Evolutionary conservation across 53 echinoderm and acorn worm species (phyloP).

Genomic region (Henricia sp.): DNA sequence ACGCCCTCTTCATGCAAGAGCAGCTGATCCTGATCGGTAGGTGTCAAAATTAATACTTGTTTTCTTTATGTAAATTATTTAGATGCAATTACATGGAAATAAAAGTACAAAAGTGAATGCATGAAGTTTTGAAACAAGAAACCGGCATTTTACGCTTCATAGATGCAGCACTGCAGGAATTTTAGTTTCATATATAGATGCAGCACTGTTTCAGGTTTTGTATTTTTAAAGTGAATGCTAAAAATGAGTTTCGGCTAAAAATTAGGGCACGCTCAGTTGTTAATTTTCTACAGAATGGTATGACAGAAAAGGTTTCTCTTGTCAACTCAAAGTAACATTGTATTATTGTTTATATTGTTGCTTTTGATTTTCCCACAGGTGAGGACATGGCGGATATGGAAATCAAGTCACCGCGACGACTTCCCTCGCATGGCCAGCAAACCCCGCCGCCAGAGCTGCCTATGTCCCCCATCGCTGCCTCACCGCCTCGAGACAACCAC

Average conservation of each 20-base stretch:
- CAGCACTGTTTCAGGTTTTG: too few species aligned
- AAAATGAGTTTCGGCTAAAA: too few species aligned
- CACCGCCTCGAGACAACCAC: neutral
- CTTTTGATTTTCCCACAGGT: neutral
- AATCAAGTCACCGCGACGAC: neutral
- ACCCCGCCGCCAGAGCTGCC: too few species aligned
- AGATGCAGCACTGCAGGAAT: too few species aligned
- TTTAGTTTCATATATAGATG: too few species aligned
- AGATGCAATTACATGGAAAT: neutral
- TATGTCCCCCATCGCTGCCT: neutral
- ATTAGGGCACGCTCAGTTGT: too few species aligned
- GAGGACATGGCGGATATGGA: neutral
- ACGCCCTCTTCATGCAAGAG: slow-evolving; percentile 33
- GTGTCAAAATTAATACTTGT: neutral
- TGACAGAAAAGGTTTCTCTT: neutral
- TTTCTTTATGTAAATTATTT: neutral
- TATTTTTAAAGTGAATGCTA: too few species aligned
- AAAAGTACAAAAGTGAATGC: neutral
- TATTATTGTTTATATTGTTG: neutral
- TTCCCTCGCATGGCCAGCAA: neutral
- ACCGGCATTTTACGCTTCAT: too few species aligned
- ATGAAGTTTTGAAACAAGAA: neutral
- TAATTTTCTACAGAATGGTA: too few species aligned
- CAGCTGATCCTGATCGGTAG: neutral
- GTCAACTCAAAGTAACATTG: neutral